phyloP scores from a whole-genome alignment of 2,797 vertebrate genomes.

The Holocentrus rufus region DNA sequence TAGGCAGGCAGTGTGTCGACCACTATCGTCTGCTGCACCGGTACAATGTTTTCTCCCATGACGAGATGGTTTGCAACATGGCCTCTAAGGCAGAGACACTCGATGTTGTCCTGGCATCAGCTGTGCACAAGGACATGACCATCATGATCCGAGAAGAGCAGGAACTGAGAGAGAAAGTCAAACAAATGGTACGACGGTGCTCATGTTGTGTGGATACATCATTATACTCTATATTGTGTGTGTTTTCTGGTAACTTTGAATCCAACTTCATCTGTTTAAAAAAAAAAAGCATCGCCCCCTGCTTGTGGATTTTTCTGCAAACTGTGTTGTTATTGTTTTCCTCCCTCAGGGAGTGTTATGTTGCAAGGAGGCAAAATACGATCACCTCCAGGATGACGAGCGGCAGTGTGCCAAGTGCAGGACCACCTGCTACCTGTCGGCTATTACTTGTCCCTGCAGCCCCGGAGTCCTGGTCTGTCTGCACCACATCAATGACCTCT shows the following conservation, averaged over 20 bases:
- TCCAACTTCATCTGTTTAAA: background rate
- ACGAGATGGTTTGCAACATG: conserved; percentile 98
- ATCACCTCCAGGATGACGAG: conserved; percentile 94
- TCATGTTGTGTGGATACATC: background rate
- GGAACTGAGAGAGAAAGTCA: conserved; percentile 84
- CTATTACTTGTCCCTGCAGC: conserved; percentile 90
- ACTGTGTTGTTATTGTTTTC: conserved; percentile 8
- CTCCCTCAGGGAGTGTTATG: conserved; percentile 85
- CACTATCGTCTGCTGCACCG: conserved; percentile 93
- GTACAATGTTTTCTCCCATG: conserved; percentile 97
- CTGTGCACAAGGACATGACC: conserved; percentile 92
- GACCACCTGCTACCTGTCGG: conserved; percentile 97
- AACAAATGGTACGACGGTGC: conserved; percentile 85
- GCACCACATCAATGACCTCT: conserved; percentile 88
- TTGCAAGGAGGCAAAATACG: conserved; percentile 85
- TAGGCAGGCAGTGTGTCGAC: conserved; percentile 95
- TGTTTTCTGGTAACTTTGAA: background rate
- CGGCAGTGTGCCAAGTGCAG: conserved; percentile 94
- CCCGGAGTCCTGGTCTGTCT: conserved; percentile 90
- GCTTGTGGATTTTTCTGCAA: conserved; percentile 1
- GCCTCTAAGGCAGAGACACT: conserved; percentile 87
- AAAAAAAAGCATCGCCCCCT: background rate
- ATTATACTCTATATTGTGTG: background rate
- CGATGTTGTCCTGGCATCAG: conserved; percentile 92
- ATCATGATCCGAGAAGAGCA: conserved; percentile 91